phyloP scores from a whole-genome alignment of 2,113 vertebrate genomes.

The Tragelaphus buxtoni region DNA sequence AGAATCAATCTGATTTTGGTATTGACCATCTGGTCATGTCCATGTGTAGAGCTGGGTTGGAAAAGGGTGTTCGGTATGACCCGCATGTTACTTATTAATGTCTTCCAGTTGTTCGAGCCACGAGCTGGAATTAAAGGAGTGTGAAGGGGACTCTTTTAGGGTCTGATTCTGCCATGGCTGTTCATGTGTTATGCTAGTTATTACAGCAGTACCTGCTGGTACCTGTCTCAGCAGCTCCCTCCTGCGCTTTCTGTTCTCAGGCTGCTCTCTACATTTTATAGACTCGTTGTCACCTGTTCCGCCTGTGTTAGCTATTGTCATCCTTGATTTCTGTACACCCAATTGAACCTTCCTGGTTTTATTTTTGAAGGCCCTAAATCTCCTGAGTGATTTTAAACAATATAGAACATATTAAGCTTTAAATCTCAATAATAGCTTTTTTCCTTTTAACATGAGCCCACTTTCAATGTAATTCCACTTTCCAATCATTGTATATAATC shows the following conservation, averaged over 20 bases:
- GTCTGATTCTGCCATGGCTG: neutral
- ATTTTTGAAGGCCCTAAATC: constrained; percentile 8
- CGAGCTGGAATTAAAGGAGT: neutral
- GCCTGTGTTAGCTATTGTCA: neutral
- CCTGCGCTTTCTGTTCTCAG: constrained; percentile 56
- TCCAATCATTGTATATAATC: neutral
- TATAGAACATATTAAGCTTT: neutral
- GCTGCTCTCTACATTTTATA: neutral
- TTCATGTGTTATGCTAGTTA: neutral
- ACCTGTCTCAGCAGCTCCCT: constrained; percentile 50
- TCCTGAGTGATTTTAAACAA: constrained; percentile 7
- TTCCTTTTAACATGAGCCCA: neutral
- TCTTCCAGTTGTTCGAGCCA: neutral
- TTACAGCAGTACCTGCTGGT: neutral
- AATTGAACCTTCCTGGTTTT: neutral
- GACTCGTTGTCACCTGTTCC: neutral
- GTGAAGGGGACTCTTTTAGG: neutral
- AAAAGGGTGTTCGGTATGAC: neutral
- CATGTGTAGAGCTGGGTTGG: neutral
- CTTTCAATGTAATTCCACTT: neutral
- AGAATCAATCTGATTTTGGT: neutral
- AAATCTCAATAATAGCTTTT: neutral
- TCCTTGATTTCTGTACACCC: neutral
- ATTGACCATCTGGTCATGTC: neutral
- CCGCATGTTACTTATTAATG: neutral